phyloP scores from a whole-genome alignment of 1,140 invertebrate genomes.

The Maniola jurtina region DNA sequence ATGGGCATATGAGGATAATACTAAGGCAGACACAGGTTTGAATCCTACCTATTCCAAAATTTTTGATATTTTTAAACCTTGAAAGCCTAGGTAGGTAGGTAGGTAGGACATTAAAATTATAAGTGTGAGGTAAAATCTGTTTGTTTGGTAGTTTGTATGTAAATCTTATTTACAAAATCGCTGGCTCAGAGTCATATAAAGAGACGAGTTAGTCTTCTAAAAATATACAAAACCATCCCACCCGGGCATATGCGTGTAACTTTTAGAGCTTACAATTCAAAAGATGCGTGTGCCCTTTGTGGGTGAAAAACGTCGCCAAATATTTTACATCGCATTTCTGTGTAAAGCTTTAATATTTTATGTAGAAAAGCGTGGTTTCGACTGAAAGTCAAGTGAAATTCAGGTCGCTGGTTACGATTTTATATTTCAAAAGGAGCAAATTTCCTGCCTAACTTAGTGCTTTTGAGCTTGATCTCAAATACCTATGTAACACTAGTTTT shows the following conservation, averaged over 20 bases:
- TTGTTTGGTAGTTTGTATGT: no score
- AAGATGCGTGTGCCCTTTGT: conserved; percentile 19
- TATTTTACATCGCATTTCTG: conserved; percentile 6
- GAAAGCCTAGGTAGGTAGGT: no score
- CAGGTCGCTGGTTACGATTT: not conserved
- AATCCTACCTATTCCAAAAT: no score
- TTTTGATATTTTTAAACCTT: no score
- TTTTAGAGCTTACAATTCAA: conserved; percentile 17
- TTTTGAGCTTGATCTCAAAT: not conserved
- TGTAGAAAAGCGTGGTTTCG: not conserved
- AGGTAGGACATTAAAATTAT: no score
- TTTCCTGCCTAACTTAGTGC: not conserved
- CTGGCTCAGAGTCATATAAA: no score
- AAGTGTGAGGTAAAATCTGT: no score
- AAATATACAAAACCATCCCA: not conserved
- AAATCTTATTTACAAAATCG: no score
- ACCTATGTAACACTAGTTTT: no score
- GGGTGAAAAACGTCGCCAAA: not conserved
- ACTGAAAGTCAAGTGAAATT: conserved; percentile 2
- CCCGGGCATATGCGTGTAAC: conserved; percentile 12
- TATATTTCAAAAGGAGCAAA: conserved; percentile 1
- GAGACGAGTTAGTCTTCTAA: no score
- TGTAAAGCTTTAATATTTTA: not conserved
- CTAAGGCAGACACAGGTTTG: no score
- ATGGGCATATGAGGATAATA: no score